Conservation (phyloP, 2,113 vertebrate species). For the Megaleporinus macrocephalus region DNA sequence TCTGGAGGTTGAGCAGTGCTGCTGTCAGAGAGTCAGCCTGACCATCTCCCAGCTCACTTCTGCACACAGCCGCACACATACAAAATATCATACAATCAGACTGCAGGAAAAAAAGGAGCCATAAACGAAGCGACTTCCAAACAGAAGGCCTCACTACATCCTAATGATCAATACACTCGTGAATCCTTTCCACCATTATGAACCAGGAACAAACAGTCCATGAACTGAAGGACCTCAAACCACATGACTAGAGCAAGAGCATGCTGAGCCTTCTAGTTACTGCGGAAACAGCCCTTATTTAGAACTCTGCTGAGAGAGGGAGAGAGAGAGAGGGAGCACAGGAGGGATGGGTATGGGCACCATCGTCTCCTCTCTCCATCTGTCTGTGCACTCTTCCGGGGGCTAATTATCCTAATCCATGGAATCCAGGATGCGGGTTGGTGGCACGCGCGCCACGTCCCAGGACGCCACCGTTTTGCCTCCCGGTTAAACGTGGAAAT, state of each 20-base stretch:
- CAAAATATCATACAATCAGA: constrained; percentile 30
- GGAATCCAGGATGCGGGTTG: constrained; percentile 75
- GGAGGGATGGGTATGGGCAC: constrained; percentile 64
- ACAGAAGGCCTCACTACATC: constrained; percentile 23
- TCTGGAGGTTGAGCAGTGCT: constrained; percentile 64
- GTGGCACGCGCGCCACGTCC: constrained; percentile 70
- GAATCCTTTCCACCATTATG: constrained; percentile 32
- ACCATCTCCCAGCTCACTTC: constrained; percentile 40
- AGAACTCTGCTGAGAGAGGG: constrained; percentile 52
- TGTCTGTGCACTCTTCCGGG: constrained; percentile 78
- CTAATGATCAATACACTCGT: constrained; percentile 16
- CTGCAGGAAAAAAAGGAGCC: constrained; percentile 29
- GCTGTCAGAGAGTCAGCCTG: constrained; percentile 60
- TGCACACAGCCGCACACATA: constrained; percentile 31
- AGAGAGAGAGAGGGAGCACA: constrained; percentile 30
- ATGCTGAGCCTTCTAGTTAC: constrained; percentile 41
- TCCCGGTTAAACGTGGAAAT: constrained; percentile 82
- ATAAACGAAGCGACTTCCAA: constrained; percentile 30
- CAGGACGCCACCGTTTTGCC: constrained; percentile 76
- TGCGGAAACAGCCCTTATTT: constrained; percentile 49
- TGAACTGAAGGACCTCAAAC: constrained; percentile 37
- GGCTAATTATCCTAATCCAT: constrained; percentile 84
- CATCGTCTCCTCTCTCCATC: constrained; percentile 77
- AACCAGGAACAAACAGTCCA: constrained; percentile 28
- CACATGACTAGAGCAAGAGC: constrained; percentile 27